Base-by-base conservation (phyloP, 2,113 vertebrate species). In the Canis aureus region DNA sequence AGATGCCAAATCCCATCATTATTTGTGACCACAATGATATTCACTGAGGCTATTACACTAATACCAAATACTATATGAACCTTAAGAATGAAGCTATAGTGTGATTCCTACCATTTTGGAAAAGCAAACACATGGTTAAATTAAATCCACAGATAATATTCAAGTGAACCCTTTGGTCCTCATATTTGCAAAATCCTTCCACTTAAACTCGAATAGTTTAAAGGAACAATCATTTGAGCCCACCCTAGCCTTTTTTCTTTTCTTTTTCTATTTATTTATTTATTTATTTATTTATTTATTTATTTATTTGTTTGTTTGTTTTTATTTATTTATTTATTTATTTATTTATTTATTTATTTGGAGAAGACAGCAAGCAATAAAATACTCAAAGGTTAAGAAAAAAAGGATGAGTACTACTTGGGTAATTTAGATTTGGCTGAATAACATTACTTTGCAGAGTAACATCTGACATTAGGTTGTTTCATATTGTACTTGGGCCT, bases 81-180 rank as follows among this genome's bases (percentile, higher is more conserved):
- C 79, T 78, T 38, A 86, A 86, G 59, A 74, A 79, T 89, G 74
- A 11, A 91, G n/a, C 55, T 7, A 10, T 20, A 19, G 13, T 91
- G n/a, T 95, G 73, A 27, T 85, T 62, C 86, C 27, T 86, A 16
- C 19, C 59, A 73, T 69, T 91, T 96, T 96, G 49, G 20, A 89
- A 96, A 89, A 95, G 20, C 32, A 59, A 60, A 71, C 80, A 57
- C 23, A 55, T 67, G 20, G 25, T 78, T 92, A 81, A 95, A 27
- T 81, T 93, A 81, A 57, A 76, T 81, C 22, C 57, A 66, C 4
- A 64, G 64, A 76, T 69, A 66, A 91, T 32, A 78, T 1, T 73
- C 57, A 57, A 0, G 19, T 66, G 17, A 71, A 49, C 43, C 94
- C 25, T 35, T 79, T 95, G 51, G 57, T 96, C 8, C 81, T 90